Conservation (phyloP, 2,113 vertebrate genomes). For the Protobothrops mucrosquamatus region DNA sequence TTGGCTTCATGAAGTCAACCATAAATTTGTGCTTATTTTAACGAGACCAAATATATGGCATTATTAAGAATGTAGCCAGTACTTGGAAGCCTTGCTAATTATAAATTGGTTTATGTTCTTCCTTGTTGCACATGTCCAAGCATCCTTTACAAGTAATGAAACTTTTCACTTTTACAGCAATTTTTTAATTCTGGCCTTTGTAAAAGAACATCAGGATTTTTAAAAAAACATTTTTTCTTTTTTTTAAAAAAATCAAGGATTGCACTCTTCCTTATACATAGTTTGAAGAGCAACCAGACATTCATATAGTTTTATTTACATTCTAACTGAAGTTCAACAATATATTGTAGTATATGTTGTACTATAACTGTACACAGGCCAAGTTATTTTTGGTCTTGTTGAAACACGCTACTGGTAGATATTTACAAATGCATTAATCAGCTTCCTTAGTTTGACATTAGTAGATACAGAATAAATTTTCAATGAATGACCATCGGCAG, state of each 20-base stretch:
- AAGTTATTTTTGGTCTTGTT: conserved; percentile 48
- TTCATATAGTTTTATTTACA: conserved; percentile 66
- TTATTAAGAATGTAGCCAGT: conserved; percentile 46
- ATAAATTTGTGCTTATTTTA: conserved; percentile 64
- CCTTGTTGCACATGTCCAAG: conserved; percentile 22
- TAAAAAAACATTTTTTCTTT: not conserved
- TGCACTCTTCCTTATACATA: conserved; percentile 19
- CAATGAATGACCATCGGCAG: not conserved
- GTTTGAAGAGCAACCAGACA: conserved; percentile 56
- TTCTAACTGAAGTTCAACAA: conserved; percentile 42
- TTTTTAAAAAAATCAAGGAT: conserved; percentile 33
- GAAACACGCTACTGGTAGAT: conserved; percentile 43
- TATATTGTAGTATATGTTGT: conserved; percentile 13
- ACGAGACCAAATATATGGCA: conserved; percentile 50
- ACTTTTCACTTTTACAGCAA: conserved; percentile 29
- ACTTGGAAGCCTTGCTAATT: not conserved
- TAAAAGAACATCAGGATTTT: conserved; percentile 47
- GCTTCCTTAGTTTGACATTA: conserved; percentile 39
- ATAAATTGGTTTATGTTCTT: conserved; percentile 30
- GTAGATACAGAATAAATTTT: conserved; percentile 29
- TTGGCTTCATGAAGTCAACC: conserved; percentile 55
- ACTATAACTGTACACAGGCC: conserved; percentile 40
- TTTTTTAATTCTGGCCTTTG: conserved; percentile 35
- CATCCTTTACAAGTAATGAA: conserved; percentile 31
- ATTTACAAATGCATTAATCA: conserved; percentile 41